These are phyloP conservation scores for Etia nguti DNA, from an alignment of 2,113 vertebrate genomes.

Conservation along the genomic window DNA sequence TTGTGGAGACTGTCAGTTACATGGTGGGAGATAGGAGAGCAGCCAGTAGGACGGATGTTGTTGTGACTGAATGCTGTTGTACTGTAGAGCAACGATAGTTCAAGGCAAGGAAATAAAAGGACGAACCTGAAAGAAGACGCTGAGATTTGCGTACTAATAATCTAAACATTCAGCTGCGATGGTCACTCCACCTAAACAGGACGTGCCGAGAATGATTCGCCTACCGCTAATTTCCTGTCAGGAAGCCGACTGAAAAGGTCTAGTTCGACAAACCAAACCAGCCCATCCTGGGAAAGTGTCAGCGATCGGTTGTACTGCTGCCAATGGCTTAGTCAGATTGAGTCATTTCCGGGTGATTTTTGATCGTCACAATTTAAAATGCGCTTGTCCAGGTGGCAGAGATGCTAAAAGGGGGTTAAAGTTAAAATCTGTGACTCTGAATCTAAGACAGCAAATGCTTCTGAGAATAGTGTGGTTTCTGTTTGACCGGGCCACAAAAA, in stretches of 20 bases:
- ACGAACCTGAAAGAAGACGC: not conserved
- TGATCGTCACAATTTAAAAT: not conserved
- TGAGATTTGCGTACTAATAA: not conserved
- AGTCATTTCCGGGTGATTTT: not conserved
- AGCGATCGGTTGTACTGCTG: not conserved
- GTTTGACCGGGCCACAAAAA: not conserved
- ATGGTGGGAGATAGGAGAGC: not conserved
- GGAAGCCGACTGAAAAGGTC: not conserved
- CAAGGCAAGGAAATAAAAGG: not conserved
- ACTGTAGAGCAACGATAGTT: not conserved
- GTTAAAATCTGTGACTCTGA: not conserved
- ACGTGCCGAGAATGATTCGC: not conserved
- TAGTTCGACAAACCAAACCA: not conserved
- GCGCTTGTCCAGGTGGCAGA: not conserved
- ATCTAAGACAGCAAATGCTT: not conserved
- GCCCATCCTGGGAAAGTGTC: not conserved
- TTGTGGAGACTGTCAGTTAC: not conserved
- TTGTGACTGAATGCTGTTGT: not conserved
- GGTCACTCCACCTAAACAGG: not conserved
- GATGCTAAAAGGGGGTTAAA: not conserved
- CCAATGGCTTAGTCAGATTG: not conserved
- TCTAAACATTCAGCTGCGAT: not conserved
- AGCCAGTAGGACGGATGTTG: not conserved
- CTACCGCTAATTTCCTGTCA: not conserved
- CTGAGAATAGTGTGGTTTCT: not conserved